Evolutionary conservation across 2,888 invertebrate species (phyloP).

Genomic region (Tenthredo livida): DNA sequence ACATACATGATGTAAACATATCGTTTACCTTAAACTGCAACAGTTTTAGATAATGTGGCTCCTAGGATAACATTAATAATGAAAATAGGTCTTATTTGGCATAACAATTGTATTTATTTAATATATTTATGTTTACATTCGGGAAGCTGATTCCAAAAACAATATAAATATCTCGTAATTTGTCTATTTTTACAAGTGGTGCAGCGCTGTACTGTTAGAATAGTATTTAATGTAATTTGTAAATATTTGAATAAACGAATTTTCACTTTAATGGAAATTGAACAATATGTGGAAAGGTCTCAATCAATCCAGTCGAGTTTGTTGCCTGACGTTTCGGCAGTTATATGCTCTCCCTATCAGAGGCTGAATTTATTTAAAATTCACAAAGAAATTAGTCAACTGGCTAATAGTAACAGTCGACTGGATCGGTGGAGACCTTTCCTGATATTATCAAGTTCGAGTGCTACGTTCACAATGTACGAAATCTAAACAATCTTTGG

Average conservation of each 20-base stretch:
- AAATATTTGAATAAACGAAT: slow-evolving; percentile 43
- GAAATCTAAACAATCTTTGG: background rate
- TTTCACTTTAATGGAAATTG: slow-evolving; percentile 23
- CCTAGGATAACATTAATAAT: background rate
- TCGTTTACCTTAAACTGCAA: background rate
- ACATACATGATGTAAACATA: background rate
- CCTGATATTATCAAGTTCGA: no score
- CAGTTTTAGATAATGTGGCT: background rate
- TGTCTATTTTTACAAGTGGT: slow-evolving; percentile 41
- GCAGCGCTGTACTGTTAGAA: slow-evolving; percentile 15
- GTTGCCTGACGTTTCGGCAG: no score
- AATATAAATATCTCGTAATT: slow-evolving; percentile 15
- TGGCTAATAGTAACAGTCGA: no score
- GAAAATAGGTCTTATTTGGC: background rate
- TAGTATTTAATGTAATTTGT: slow-evolving; percentile 28
- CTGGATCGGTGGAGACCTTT: no score
- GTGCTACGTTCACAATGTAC: no score
- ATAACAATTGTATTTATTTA: slow-evolving; percentile 45
- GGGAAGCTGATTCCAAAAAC: background rate
- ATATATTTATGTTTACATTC: slow-evolving; percentile 41
- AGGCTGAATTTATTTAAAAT: no score
- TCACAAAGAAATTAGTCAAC: no score
- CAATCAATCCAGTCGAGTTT: no score
- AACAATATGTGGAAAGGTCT: background rate
- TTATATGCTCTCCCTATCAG: no score